Conservation (phyloP, 2,113 vertebrate genomes). For the Lasiurus cinereus region DNA sequence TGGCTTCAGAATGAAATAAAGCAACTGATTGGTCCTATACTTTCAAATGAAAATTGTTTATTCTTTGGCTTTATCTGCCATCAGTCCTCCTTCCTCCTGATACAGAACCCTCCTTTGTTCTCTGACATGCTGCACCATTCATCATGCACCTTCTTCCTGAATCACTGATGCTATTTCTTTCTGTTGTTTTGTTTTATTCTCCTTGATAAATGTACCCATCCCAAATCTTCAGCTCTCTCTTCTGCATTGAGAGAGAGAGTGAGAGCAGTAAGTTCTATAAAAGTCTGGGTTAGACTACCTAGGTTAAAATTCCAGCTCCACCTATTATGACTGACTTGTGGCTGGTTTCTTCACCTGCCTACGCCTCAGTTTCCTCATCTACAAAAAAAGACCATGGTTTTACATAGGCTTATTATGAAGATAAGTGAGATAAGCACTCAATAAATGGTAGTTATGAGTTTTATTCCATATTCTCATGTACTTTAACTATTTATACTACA, state of each 20-base stretch:
- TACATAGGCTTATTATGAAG: not conserved
- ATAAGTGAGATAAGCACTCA: not conserved
- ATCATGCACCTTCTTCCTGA: not conserved
- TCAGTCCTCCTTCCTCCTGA: not conserved
- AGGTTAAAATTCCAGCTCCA: not conserved
- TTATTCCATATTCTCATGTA: not conserved
- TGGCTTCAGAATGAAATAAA: constrained; percentile 9
- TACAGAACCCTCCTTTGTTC: not conserved
- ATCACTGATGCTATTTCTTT: not conserved
- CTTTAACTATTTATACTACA: not conserved
- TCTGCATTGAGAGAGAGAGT: not conserved
- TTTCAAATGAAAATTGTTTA: not conserved
- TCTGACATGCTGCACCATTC: not conserved
- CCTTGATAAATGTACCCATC: not conserved
- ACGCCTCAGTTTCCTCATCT: not conserved
- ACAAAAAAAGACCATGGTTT: not conserved
- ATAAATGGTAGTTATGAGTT: not conserved
- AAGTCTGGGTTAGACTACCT: not conserved
- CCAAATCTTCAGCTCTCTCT: not conserved
- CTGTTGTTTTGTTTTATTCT: not conserved
- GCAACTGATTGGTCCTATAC: not conserved
- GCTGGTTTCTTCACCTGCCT: not conserved
- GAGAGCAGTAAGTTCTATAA: not conserved
- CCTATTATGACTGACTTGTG: not conserved
- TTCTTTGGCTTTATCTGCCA: not conserved